Base-by-base conservation (phyloP, 1,140 invertebrate species). In the Cataglyphis hispanica region DNA sequence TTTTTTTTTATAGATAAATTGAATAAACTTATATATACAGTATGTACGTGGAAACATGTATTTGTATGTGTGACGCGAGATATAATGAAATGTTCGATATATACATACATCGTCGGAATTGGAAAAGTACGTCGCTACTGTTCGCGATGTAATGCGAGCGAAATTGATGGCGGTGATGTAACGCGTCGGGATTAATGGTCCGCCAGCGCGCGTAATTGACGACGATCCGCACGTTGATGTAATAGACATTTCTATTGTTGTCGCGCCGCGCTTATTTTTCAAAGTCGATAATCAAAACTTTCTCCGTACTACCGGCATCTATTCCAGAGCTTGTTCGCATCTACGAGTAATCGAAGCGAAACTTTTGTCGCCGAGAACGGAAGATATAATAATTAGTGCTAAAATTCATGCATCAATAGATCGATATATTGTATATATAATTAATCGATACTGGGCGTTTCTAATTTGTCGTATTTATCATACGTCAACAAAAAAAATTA, bases 91-190 rank as follows among this genome's bases (percentile, higher is more conserved):
- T 70, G 37, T 81, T 64, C 46, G 69, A 53, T 16, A 25, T 16
- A 25, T 72, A 70, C 46, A 25, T 72, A 72, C 34, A 80, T 70
- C 50, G 50, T 46, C 25, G 53, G 60, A 72, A 81, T 81, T 81
- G 78, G 6, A 43, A 81, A 81, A 80, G 56, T 72, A 56, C 37
- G 58, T 8, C 53, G 58, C 27, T 31, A 69, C 40, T 43, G 27
- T 77, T 81, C 27, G 37, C 19, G 22, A 37, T 0, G 11, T 81
- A 81, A 81, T 81, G 37, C 22, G 19, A 81, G 19, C 58, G 25
- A 72, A 81, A 81, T 81, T 81, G 53, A 81, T 81, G 64, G 77
- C 34, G 46, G 7, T 69, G 31, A 31, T 31, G 66, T 72, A 81
- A 72, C 66, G 78, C 37, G 13, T 11, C 3, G 50, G 67, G 37